Evolutionary conservation across 92 coral and sea anemone genomes (phyloP).

Genomic region (Bergia sp.): DNA sequence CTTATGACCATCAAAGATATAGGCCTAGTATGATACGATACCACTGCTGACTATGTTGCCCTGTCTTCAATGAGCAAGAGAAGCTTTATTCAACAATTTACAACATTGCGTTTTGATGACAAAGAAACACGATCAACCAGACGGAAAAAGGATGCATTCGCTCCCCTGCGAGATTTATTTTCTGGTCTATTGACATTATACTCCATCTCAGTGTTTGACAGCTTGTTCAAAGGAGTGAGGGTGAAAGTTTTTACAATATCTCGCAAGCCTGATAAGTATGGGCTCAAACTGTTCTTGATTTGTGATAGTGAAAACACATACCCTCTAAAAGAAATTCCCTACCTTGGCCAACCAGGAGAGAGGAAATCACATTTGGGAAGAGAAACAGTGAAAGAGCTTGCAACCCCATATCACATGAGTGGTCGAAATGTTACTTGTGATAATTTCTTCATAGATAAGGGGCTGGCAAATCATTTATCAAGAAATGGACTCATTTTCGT

Average conservation of each 20-base stretch:
- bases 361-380: neutral
- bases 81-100: neutral
- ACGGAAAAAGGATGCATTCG: neutral
- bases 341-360: neutral
- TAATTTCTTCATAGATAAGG: neutral
- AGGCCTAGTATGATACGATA: neutral
- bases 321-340: neutral
- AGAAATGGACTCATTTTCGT: neutral
- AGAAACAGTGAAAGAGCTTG: neutral
- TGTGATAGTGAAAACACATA: neutral
- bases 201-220: neutral
- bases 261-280: neutral
- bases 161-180: neutral
- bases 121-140: neutral
- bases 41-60: neutral
- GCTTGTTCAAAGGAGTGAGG: neutral
- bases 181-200: neutral
- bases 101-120: neutral
- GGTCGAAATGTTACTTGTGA: neutral
- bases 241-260: neutral
- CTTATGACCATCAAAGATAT: neutral
- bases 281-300: neutral
- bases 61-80: neutral
- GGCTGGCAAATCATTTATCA: neutral
- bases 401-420: neutral